phyloP scores from a whole-genome alignment of 2,888 invertebrate genomes.

The Pelosia muscerda region DNA sequence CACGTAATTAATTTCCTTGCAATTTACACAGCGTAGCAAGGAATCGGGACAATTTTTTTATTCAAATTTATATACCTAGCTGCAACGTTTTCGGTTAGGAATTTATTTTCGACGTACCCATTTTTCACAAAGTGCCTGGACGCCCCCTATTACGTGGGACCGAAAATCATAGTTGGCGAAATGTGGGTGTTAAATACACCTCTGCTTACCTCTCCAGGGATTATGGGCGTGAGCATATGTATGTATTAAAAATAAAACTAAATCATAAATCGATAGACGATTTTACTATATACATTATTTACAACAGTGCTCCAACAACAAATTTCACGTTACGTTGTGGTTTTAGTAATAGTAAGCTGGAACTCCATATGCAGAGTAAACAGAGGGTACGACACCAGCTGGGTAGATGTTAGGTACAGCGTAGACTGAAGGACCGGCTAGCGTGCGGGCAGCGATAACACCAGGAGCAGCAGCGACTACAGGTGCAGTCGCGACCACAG shows the following conservation, averaged over 20 bases:
- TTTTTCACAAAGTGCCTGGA: no score
- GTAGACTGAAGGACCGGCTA: conserved; percentile 42
- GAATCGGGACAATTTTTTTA: no score
- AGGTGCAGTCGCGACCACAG: conserved; percentile 50
- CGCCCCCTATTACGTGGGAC: no score
- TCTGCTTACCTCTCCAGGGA: no score
- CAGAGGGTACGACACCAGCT: conserved; percentile 3
- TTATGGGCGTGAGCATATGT: no score
- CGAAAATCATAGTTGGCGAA: no score
- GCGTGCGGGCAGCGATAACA: conserved; percentile 43
- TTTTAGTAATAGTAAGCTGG: conserved; percentile 12
- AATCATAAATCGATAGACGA: neutral
- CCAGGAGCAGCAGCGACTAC: conserved; percentile 46
- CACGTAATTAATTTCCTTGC: no score
- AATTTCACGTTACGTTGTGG: neutral
- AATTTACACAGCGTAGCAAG: no score
- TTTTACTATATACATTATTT: conserved; percentile 12
- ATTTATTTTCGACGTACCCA: no score
- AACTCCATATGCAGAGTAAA: conserved; percentile 1
- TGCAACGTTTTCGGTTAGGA: no score
- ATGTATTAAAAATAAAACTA: conserved; percentile 2
- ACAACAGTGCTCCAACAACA: conserved; percentile 1
- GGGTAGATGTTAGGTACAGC: conserved; percentile 10
- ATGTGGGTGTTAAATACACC: no score
- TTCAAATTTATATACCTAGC: no score